phyloP scores from a whole-genome alignment of 1,140 invertebrate species.

The Macrocentrus cingulum region DNA sequence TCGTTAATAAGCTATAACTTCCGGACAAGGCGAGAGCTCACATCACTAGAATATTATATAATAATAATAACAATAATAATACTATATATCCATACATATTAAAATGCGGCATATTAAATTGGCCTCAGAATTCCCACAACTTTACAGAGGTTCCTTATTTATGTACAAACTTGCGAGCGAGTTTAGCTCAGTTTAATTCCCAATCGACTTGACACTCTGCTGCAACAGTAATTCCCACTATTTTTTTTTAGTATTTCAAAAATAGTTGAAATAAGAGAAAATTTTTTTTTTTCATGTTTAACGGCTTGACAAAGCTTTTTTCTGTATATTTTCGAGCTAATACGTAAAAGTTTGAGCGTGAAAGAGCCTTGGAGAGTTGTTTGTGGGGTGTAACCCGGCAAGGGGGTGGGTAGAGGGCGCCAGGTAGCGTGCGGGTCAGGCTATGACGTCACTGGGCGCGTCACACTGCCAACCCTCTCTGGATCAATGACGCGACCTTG shows the following conservation, averaged over 20 bases:
- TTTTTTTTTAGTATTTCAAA: no score
- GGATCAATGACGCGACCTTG: conserved; percentile 59
- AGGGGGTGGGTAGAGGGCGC: conserved; percentile 29
- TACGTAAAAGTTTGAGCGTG: conserved; percentile 3
- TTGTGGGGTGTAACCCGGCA: conserved; percentile 5
- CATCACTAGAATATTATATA: not conserved
- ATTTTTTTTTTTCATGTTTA: no score
- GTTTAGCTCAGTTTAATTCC: no score
- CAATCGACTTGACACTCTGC: no score
- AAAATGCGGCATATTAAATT: no score
- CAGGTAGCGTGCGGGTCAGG: conserved; percentile 42
- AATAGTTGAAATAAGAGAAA: no score
- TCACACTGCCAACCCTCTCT: conserved; percentile 44
- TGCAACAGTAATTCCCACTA: no score
- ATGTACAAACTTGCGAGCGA: no score
- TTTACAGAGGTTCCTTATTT: no score
- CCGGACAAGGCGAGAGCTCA: conserved; percentile 4
- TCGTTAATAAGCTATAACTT: conserved; percentile 21
- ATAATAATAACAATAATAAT: no score
- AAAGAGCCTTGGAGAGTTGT: conserved; percentile 10
- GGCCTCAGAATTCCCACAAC: no score
- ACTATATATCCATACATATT: no score
- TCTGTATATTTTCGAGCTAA: not conserved
- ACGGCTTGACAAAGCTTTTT: not conserved
- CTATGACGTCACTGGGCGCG: conserved; percentile 57